Evolutionary conservation across 2,113 vertebrate genomes (phyloP), one percentile per base, ranked within the genome.

Genomic region (Pygoscelis antarcticus): DNA sequence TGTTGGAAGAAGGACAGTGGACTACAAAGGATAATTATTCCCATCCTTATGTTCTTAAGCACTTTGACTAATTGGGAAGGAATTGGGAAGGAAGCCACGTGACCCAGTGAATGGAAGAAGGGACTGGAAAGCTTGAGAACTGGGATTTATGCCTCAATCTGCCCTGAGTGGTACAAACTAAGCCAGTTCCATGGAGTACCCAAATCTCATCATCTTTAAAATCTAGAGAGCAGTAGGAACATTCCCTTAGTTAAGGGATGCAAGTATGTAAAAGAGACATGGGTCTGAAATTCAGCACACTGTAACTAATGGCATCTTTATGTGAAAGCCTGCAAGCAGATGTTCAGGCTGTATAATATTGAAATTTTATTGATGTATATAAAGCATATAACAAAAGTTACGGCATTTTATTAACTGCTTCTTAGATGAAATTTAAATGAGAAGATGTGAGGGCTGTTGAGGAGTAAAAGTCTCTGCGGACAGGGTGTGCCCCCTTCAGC

Each of bases 331-430:
- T 87, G 32, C 54, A 65, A 82, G 44, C 58, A 85, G 36, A 40
- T 70, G 81, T 34, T 40, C 42, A 14, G 55, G 11, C 26, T 55
- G 38, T 9, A 10, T 42, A 66, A 27, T 27, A 7, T 1, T 38
- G 32, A 7, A 4, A 1, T 40, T 36, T 66, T 51, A 57, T 13
- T 4, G 15, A 34, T 1, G 4, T 0, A 25, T 18, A 13, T 55
- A 75, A 92, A 64, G 15, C 2, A 9, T 30, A 20, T 0, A 46
- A 75, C 21, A 47, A 38, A 87, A 84, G 7, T 11, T 15, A 42
- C 60, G 65, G 64, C 16, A 2, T 44, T 71, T 69, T 42, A 61
- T 66, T 44, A 58, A 36, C 42, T 81, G 86, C 46, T 60, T 36
- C 71, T 87, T 66, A 13, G 40, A 32, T 54, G 8, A 26, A 87